Evolutionary conservation across 2,113 vertebrate genomes (phyloP).

Genomic region (Syngnathus scovelli): DNA sequence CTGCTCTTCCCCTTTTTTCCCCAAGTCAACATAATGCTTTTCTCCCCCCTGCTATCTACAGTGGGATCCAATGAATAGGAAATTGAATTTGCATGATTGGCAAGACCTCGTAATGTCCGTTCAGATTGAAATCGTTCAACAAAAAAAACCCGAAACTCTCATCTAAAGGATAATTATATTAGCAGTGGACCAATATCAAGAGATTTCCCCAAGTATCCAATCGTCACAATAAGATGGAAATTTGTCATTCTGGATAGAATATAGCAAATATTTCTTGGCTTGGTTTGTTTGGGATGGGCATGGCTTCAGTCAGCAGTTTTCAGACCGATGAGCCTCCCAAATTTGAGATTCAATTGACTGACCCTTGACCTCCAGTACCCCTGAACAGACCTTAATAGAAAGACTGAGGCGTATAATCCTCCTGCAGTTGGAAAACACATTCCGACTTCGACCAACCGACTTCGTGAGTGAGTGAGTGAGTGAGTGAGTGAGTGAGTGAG

Average conservation of each 20-base stretch:
- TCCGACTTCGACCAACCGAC: not conserved
- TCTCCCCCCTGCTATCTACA: not conserved
- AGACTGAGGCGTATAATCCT: not conserved
- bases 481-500: no score
- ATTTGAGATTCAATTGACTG: not conserved
- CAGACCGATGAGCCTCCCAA: not conserved
- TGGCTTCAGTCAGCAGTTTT: not conserved
- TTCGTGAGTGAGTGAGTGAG: no score
- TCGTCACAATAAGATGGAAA: not conserved
- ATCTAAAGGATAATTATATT: constrained; percentile 54
- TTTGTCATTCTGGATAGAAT: not conserved
- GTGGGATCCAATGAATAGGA: constrained; percentile 34
- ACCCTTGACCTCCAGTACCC: no score
- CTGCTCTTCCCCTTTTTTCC: constrained; percentile 30
- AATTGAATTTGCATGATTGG: constrained; percentile 48
- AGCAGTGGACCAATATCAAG: constrained; percentile 27
- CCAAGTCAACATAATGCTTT: constrained; percentile 60
- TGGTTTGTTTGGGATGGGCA: not conserved
- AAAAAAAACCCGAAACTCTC: constrained; percentile 22
- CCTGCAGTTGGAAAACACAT: not conserved
- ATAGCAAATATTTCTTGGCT: not conserved
- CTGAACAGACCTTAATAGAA: not conserved
- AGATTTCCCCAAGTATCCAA: constrained; percentile 21
- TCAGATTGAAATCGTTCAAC: constrained; percentile 42
- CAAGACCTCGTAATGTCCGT: constrained; percentile 38